Percentiles rank a stretch among this genome's conserved stretches.
Conservation (phyloP, 2,113 vertebrate genomes). For the Nerophis lumbriciformis region DNA sequence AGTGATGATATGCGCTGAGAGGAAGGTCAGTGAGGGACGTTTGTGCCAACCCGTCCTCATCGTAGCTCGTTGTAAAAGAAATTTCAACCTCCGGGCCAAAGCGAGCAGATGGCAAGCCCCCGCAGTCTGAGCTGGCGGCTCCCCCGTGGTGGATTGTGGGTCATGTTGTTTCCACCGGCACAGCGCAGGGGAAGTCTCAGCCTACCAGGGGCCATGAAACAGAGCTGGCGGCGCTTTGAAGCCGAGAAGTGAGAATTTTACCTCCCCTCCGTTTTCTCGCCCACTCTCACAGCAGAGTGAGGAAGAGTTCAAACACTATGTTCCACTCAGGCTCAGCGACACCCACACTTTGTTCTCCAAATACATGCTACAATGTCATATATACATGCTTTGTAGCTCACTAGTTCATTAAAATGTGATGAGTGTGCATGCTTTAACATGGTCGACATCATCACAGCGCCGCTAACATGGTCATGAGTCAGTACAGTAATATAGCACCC, state of each 20-base stretch:
- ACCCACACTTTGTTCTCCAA: conserved; percentile 43
- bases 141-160: conserved; percentile 50
- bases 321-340: conserved; percentile 26
- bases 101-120: conserved; percentile 50
- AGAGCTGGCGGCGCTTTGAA: conserved; percentile 44
- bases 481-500: conserved; percentile 36
- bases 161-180: conserved; percentile 38
- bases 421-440: conserved; percentile 7
- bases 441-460: conserved; percentile 8
- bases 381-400: conserved; percentile 1
- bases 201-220: conserved; percentile 35
- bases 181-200: conserved; percentile 41
- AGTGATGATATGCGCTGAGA: neutral
- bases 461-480: conserved; percentile 37
- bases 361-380: too few relatives aligned
- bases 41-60: too few relatives aligned
- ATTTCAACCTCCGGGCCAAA: conserved; percentile 39
- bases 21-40: conserved; percentile 4
- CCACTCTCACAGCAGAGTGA: conserved; percentile 41
- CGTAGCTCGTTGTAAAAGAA: too few relatives aligned
- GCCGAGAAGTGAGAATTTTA: conserved; percentile 47
- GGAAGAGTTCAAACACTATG: conserved; percentile 40
- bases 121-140: conserved; percentile 33
- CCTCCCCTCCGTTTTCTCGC: conserved; percentile 39
- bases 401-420: conserved; percentile 20